These are phyloP conservation scores for Erebia palarica DNA, from an alignment of 2,888 invertebrate genomes.

Conservation along the genomic window DNA sequence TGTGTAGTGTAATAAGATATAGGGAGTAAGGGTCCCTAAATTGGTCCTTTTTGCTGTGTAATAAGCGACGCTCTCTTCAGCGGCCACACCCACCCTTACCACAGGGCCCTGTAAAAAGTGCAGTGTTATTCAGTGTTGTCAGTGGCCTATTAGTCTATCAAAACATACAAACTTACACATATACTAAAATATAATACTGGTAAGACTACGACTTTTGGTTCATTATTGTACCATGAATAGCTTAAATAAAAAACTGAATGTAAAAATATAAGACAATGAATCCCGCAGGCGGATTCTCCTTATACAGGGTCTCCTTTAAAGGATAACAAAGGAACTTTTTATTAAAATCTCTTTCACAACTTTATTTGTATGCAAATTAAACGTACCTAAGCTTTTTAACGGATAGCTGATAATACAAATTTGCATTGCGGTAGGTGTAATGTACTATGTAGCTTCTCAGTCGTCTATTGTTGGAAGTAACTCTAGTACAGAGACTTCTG, in stretches of 20 bases:
- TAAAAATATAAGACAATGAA: background rate
- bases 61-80: too few species aligned
- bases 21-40: too few species aligned
- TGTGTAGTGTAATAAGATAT: too few species aligned
- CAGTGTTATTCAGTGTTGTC: too few species aligned
- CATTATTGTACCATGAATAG: background rate
- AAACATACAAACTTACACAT: too few species aligned
- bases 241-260: background rate
- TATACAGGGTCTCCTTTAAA: constrained; percentile 34
- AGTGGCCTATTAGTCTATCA: too few species aligned
- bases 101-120: too few species aligned
- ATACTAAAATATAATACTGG: too few species aligned
- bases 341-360: constrained; percentile 17
- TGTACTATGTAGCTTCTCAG: background rate
- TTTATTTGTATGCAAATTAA: constrained; percentile 20
- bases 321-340: constrained; percentile 34
- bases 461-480: background rate
- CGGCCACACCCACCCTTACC: too few species aligned
- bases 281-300: constrained; percentile 6
- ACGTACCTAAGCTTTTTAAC: background rate
- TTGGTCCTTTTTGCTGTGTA: too few species aligned
- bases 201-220: background rate
- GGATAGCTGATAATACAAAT: background rate
- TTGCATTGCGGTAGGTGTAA: background rate
- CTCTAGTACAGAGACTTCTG: background rate